Evolutionary conservation across 2,113 vertebrate genomes (phyloP).

Genomic region (Arothron firmamentum): DNA sequence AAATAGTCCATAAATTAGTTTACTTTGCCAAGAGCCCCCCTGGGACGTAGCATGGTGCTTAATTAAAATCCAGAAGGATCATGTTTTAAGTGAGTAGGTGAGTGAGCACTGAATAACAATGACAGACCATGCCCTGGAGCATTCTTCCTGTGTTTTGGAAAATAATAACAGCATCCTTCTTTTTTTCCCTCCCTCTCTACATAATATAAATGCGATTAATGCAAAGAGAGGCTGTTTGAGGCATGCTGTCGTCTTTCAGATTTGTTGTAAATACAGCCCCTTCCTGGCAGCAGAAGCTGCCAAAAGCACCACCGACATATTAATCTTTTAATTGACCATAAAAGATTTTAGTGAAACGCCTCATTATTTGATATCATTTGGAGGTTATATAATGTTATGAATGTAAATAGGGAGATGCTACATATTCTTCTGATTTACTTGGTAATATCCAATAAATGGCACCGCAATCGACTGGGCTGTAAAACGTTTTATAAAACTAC

Average conservation of each 20-base stretch:
- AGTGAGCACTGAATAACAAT: conserved; percentile 77
- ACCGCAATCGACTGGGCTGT: conserved; percentile 1
- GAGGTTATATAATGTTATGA: conserved; percentile 6
- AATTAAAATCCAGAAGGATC: conserved; percentile 83
- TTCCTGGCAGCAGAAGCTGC: conserved; percentile 53
- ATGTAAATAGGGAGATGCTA: neutral
- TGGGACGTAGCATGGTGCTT: conserved; percentile 77
- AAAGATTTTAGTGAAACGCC: conserved; percentile 65
- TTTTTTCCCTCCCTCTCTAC: conserved; percentile 32
- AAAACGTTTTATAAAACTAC: conserved; percentile 14
- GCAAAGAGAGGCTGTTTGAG: conserved; percentile 39
- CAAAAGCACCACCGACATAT: conserved; percentile 67
- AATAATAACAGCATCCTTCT: conserved; percentile 49
- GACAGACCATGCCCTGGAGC: conserved; percentile 74
- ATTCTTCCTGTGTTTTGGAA: conserved; percentile 66
- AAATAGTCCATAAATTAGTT: conserved; percentile 73
- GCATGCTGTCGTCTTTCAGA: conserved; percentile 5
- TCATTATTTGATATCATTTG: conserved; percentile 70
- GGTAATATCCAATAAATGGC: conserved; percentile 16
- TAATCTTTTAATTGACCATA: conserved; percentile 70
- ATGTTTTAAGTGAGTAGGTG: conserved; percentile 79
- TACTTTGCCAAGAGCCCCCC: conserved; percentile 73
- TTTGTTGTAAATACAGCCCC: conserved; percentile 49
- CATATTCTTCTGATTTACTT: conserved; percentile 16
- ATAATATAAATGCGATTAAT: conserved; percentile 49